phyloP scores from a whole-genome alignment of 2,888 invertebrate species.

The Pardosa pseudoannulata region DNA sequence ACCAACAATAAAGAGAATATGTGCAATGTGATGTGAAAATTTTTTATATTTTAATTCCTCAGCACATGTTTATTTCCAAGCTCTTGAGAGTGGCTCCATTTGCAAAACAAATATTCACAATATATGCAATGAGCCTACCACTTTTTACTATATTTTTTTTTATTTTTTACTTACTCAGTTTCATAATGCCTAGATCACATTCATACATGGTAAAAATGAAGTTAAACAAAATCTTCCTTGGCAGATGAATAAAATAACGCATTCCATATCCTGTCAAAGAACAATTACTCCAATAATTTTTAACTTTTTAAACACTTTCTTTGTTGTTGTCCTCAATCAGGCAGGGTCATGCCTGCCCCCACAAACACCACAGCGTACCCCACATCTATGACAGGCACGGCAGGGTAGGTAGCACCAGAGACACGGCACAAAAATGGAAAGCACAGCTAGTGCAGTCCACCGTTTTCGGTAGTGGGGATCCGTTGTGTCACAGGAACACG shows the following conservation, averaged over 20 bases:
- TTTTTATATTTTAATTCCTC: background rate
- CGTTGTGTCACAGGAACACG: constrained; percentile 84
- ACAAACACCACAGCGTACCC: constrained; percentile 87
- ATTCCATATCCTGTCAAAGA: constrained; percentile 17
- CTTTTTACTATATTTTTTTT: constrained; percentile 30
- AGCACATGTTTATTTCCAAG: constrained; percentile 27
- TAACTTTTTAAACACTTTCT: background rate
- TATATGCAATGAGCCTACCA: constrained; percentile 13
- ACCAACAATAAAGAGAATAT: background rate
- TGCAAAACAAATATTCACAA: constrained; percentile 18
- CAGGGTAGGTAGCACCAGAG: constrained; percentile 95
- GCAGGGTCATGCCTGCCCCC: constrained; percentile 85
- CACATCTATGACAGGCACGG: constrained; percentile 89
- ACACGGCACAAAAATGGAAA: constrained; percentile 93
- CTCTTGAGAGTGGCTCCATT: constrained; percentile 52
- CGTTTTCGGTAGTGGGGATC: constrained; percentile 81
- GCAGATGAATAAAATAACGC: constrained; percentile 55
- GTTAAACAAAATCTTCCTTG: constrained; percentile 46
- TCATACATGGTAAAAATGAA: constrained; percentile 56
- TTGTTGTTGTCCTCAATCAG: constrained; percentile 16
- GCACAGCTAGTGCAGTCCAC: constrained; percentile 90
- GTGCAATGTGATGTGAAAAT: background rate
- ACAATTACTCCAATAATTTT: constrained; percentile 20
- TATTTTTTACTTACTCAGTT: constrained; percentile 26
- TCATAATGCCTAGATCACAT: constrained; percentile 57